Evolutionary conservation across 2,113 vertebrate species (phyloP).

Genomic region (Ageneiosus marmoratus): DNA sequence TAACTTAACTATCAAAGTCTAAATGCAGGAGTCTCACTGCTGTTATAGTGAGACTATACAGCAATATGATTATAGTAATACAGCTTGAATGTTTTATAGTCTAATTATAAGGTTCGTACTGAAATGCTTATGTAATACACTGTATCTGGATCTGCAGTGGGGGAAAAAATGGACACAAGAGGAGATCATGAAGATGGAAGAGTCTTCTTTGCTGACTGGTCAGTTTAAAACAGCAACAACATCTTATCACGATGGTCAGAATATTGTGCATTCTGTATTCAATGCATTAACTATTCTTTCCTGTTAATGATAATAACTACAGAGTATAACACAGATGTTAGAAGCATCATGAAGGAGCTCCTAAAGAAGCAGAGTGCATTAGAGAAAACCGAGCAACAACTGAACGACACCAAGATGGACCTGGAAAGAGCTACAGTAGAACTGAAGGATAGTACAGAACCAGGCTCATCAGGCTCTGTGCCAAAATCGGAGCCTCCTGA

Average conservation of each 20-base stretch:
- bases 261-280: neutral
- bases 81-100: neutral
- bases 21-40: neutral
- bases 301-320: neutral
- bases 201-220: slow-evolving; percentile 26
- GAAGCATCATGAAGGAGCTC: slow-evolving; percentile 12
- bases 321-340: slow-evolving; percentile 19
- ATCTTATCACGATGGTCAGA: neutral
- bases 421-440: slow-evolving; percentile 3
- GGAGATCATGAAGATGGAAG: slow-evolving; percentile 32
- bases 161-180: slow-evolving; percentile 24
- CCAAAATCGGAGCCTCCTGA: neutral
- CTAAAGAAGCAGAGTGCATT: neutral
- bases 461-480: neutral
- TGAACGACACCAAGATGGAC: neutral
- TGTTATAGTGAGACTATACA: neutral
- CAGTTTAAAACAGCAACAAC: neutral
- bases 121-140: neutral
- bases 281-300: neutral
- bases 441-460: neutral
- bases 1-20: neutral
- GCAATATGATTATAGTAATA: neutral
- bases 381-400: neutral
- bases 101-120: neutral
- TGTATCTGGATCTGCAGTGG: neutral